Conservation (phyloP, 2,888 invertebrate species). For the Pinctada fucata region DNA sequence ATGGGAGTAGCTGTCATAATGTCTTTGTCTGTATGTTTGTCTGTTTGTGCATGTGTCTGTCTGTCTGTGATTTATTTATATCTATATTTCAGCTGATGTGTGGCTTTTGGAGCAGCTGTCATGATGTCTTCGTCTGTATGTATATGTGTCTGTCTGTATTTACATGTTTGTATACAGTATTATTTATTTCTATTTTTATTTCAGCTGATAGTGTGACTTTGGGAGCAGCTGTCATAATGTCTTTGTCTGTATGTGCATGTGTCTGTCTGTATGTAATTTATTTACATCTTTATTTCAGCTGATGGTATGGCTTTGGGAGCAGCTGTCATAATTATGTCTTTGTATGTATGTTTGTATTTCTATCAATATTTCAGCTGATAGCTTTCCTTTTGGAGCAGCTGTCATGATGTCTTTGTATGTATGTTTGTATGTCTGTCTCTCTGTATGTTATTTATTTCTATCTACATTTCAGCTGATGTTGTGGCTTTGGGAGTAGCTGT, state of each 20-base stretch:
- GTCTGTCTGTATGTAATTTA: neutral
- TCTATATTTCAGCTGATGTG: slow-evolving; percentile 7
- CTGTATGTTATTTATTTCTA: neutral
- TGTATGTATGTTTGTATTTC: neutral
- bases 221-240: slow-evolving; percentile 98
- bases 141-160: too few relatives aligned
- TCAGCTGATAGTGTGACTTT: slow-evolving; percentile 96
- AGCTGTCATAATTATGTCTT: slow-evolving; percentile 91
- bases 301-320: slow-evolving; percentile 78
- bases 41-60: too few relatives aligned
- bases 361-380: slow-evolving; percentile 85
- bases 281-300: neutral
- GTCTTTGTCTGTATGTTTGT: slow-evolving; percentile 80
- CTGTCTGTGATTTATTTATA: slow-evolving; percentile 65
- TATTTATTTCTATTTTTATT: slow-evolving; percentile 45
- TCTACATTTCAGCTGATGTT: neutral
- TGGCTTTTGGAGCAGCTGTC: slow-evolving; percentile 85
- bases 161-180: too few relatives aligned
- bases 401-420: slow-evolving; percentile 92
- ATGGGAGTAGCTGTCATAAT: slow-evolving; percentile 98
- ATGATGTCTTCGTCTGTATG: neutral
- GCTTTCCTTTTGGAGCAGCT: slow-evolving; percentile 98
- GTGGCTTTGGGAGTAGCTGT: slow-evolving; percentile 85
- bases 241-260: slow-evolving; percentile 71
- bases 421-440: slow-evolving; percentile 79